Evolutionary conservation across 2,113 vertebrate genomes (phyloP).

Genomic region (Chroicocephalus ridibundus): DNA sequence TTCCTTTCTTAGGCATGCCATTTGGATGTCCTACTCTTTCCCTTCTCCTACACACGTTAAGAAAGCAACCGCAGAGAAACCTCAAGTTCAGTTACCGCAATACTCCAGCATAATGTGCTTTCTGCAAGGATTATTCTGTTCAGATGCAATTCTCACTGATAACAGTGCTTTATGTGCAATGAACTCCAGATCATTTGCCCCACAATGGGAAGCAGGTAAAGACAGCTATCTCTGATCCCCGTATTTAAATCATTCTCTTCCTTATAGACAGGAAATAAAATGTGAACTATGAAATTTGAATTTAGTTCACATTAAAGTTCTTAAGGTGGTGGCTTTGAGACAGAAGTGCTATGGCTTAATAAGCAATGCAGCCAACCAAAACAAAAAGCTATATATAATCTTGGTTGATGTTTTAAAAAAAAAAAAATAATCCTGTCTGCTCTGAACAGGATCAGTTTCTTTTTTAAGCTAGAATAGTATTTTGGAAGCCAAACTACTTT

Average conservation of each 20-base stretch:
- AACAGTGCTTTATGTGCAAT: neutral
- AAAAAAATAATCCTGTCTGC: neutral
- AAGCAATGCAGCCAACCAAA: neutral
- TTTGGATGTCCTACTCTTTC: neutral
- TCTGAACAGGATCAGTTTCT: neutral
- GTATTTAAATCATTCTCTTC: neutral
- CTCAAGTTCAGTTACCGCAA: neutral
- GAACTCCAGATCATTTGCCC: neutral
- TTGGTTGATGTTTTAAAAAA: neutral
- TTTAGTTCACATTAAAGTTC: neutral
- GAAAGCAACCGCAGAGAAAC: neutral
- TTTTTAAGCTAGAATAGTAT: neutral
- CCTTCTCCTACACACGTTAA: neutral
- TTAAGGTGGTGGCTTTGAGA: neutral
- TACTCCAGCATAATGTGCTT: neutral
- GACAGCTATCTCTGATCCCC: neutral
- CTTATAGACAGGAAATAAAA: neutral
- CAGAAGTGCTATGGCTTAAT: neutral
- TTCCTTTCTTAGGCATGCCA: conserved; percentile 11
- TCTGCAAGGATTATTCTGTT: neutral
- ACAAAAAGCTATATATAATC: neutral
- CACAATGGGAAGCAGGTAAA: neutral
- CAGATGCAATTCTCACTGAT: neutral
- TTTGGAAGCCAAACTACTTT: neutral
- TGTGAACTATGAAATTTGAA: neutral